Percentiles rank a stretch among this genome's conserved stretches.
Conservation (phyloP, 2,888 invertebrate species). For the Cerceris rybyensis region DNA sequence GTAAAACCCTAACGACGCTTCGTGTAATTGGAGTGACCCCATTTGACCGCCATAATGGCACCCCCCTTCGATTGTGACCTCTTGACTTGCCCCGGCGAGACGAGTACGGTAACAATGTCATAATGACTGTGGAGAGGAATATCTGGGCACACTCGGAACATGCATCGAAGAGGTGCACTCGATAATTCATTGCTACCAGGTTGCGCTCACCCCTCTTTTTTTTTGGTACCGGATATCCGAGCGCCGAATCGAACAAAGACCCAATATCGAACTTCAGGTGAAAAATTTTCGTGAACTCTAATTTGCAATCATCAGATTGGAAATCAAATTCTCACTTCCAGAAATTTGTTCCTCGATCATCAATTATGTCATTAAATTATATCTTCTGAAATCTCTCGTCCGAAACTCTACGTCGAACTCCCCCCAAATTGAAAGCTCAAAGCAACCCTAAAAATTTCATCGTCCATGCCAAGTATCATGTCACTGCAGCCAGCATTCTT, state of each 20-base stretch:
- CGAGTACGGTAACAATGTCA: slow-evolving; percentile 48
- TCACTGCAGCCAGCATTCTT: slow-evolving; percentile 37
- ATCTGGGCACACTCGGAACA: background rate
- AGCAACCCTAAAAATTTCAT: background rate
- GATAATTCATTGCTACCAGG: background rate
- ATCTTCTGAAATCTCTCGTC: no score
- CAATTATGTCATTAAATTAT: no score
- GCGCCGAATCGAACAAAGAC: no score
- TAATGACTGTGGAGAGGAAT: slow-evolving; percentile 34
- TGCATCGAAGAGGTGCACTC: background rate
- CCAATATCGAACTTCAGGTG: no score
- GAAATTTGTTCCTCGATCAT: no score
- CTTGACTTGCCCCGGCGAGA: slow-evolving; percentile 32
- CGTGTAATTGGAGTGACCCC: slow-evolving; percentile 77
- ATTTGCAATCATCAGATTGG: no score
- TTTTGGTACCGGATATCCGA: background rate
- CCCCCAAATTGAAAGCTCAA: background rate
- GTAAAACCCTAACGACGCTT: slow-evolving; percentile 68
- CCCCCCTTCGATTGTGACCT: slow-evolving; percentile 60
- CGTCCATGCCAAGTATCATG: slow-evolving; percentile 14
- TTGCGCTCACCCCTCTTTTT: background rate
- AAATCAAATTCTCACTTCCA: no score
- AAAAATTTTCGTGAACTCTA: no score
- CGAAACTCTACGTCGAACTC: background rate
- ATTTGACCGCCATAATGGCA: slow-evolving; percentile 78